Percentiles rank a stretch among this genome's conserved stretches.
Conservation (phyloP, 2,113 vertebrate species). For the Lophotis ruficrista region DNA sequence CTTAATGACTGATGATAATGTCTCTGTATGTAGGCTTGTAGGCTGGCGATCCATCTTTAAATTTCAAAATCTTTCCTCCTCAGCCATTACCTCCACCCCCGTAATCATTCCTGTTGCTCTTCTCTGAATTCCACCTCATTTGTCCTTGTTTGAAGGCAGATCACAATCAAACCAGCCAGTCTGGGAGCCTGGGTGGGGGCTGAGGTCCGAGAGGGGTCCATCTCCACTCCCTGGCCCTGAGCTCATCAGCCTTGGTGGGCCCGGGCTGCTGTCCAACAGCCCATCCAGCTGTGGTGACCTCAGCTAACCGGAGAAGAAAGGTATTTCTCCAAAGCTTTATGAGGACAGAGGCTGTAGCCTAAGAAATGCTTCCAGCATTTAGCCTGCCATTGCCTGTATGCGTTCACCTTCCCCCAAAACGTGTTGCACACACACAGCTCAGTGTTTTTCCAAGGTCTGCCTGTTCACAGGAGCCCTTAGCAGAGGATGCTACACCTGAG, state of each 20-base stretch:
- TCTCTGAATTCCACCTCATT: conserved; percentile 28
- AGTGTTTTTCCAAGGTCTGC: neutral
- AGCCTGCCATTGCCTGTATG: neutral
- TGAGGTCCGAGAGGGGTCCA: neutral
- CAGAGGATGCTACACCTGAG: neutral
- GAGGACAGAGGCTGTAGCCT: neutral
- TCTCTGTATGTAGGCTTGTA: neutral
- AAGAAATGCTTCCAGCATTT: neutral
- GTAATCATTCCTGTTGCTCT: conserved; percentile 29
- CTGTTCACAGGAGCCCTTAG: neutral
- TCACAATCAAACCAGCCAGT: neutral
- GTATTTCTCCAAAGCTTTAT: neutral
- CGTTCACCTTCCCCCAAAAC: neutral
- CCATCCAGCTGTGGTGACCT: neutral
- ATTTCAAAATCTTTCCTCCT: conserved; percentile 58
- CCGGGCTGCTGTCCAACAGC: neutral
- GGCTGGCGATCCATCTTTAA: conserved; percentile 33
- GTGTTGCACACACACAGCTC: neutral
- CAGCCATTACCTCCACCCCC: conserved; percentile 43
- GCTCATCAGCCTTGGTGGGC: neutral
- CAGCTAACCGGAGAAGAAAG: neutral
- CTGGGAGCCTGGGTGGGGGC: neutral
- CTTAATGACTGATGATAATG: conserved; percentile 57
- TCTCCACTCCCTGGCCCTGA: neutral
- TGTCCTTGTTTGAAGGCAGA: conserved; percentile 31